Base-by-base conservation (phyloP, 2,113 vertebrate genomes). In the Clarias macrocephalus region DNA sequence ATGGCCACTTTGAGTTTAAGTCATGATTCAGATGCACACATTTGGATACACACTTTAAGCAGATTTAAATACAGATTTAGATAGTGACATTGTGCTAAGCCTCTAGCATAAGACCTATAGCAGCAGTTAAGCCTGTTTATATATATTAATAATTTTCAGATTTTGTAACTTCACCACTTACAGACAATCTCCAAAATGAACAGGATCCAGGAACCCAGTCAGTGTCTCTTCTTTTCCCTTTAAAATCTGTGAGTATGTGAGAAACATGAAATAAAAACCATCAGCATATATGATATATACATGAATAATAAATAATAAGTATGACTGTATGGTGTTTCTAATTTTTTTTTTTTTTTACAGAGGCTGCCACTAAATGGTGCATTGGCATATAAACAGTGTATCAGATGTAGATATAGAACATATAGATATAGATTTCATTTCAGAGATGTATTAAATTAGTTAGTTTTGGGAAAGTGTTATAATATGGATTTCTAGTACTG, bases 111-210 rank as follows among this genome's bases (percentile, higher is more conserved):
- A 42, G 15, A 25, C 7, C 52, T 59, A 82, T 75, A 57, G 15
- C 23, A 18, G 79, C 52, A 84, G n/a, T 84, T 54, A 56, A 30
- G 21, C 1, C 30, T 21, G 33, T 6, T 33, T 19, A 16, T 16
- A 57, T n/a, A n/a, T n/a, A n/a, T n/a, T n/a, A n/a, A n/a, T n/a
- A 42, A 21, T 81, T 59, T 48, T 48, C 48, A 72, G 21, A 30
- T 52, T 79, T n/a, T 65, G 48, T 30, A 37, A 42, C 42, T 62
- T 42, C 15, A 11, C 89, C 79, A 95, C 98, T 97, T 92, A 99
- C 98, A 97, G 94, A 84, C 96, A 97, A 57, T 99, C 98, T 90
- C 95, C 96, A 85, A 99, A 99, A 94, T 97, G 96, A 66, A 96
- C 95, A 66, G 97, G 97, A 75, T 99, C 97, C 23, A 99, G 94